Conservation (phyloP, 2,888 invertebrate genomes). For the Melieria picta region DNA sequence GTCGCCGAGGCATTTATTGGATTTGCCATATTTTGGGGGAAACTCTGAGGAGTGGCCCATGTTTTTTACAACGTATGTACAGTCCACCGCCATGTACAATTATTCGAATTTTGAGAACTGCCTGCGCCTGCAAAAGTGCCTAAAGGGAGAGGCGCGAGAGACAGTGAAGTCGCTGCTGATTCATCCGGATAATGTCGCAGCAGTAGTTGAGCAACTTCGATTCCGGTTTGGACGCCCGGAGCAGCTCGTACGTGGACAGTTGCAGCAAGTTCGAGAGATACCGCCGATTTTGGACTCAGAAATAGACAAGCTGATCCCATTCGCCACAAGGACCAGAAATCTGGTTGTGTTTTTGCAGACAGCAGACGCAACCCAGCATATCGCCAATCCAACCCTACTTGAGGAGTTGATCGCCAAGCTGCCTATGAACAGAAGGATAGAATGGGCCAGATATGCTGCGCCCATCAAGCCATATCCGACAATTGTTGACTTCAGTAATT, state of each 20-base stretch:
- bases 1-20: too few species aligned
- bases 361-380: conserved; percentile 36
- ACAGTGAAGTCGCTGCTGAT: too few species aligned
- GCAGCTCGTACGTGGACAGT: conserved; percentile 31
- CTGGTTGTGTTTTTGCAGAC: conserved; percentile 33
- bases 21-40: too few species aligned
- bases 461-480: conserved; percentile 19
- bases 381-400: conserved; percentile 36
- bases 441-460: conserved; percentile 36
- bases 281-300: conserved; percentile 20
- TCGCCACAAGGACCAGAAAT: conserved; percentile 38
- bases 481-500: too few species aligned
- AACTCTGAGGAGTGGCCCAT: too few species aligned
- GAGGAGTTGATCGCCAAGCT: conserved; percentile 37
- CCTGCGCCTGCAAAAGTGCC: conserved; percentile 18
- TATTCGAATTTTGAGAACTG: too few species aligned
- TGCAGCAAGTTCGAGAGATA: conserved; percentile 22
- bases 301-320: conserved; percentile 30
- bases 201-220: conserved; percentile 34
- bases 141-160: conserved; percentile 22
- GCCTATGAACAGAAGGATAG: conserved; percentile 35
- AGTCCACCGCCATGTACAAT: too few species aligned
- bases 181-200: too few species aligned
- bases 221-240: conserved; percentile 40
- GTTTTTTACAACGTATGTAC: too few species aligned